Conservation (phyloP, 92 coral and sea anemone genomes). For the Anthopleura xanthogrammica region DNA sequence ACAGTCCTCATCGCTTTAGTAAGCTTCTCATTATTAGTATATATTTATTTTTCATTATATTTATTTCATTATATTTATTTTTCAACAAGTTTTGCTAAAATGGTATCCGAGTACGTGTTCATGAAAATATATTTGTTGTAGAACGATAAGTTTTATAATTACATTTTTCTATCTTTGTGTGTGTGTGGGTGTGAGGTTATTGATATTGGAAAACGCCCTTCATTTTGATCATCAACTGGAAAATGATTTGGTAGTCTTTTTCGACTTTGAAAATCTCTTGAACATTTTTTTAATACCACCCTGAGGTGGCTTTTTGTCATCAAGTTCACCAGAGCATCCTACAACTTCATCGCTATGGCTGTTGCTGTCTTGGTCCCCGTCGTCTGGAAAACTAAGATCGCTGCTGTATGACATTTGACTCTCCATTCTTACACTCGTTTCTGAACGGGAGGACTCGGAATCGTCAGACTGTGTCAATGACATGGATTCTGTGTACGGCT, state of each 20-base stretch:
- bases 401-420: conserved; percentile 57
- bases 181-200: too few relatives aligned
- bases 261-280: conserved; percentile 48
- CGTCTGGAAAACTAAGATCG: conserved; percentile 39
- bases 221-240: conserved; percentile 9
- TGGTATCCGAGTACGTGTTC: too few relatives aligned
- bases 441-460: background rate
- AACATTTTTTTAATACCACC: conserved; percentile 71
- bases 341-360: conserved; percentile 32
- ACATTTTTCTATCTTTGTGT: too few relatives aligned
- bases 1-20: too few relatives aligned
- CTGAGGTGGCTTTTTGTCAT: conserved; percentile 41
- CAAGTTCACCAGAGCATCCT: conserved; percentile 29
- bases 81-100: too few relatives aligned
- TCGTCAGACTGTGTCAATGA: conserved; percentile 6
- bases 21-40: too few relatives aligned
- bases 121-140: too few relatives aligned
- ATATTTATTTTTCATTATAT: too few relatives aligned
- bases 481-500: background rate
- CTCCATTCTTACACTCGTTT: conserved; percentile 16
- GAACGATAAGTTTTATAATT: too few relatives aligned
- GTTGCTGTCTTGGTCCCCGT: conserved; percentile 28
- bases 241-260: conserved; percentile 36
- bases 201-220: too few relatives aligned
- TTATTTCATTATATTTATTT: too few relatives aligned